Evolutionary conservation across 1,140 invertebrate genomes (phyloP), one percentile per base, ranked within the genome.

Genomic region (Apis cerana): DNA sequence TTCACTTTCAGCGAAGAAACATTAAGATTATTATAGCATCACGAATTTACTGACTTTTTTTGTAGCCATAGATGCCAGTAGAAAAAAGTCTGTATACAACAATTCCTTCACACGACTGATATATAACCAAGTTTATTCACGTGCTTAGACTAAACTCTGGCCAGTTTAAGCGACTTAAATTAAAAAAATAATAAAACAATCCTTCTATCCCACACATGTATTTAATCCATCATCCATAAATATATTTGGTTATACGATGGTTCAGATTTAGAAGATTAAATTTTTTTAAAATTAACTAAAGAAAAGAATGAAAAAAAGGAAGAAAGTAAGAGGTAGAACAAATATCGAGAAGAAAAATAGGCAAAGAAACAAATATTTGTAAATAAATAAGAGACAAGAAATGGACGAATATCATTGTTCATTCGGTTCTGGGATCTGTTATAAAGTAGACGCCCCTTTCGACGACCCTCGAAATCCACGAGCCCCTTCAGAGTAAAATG

Each of bases 41-140:
- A 58, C 59, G 58, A 83, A 85, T 83, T 75, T 33, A 85, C 75
- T 74, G 61, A 33, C 54, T 23, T 43, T 65, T 74, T 83, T 83
- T 74, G 68, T 78, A 85, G 61, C 75, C 27, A 78, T 81, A 83
- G 74, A 78, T 85, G 83, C n/a, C 19, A 43, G 52, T 23, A 23
- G 23, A 64, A 59, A 27, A 23, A 15, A 17, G 33, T 21, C 5
- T 43, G 33, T 10, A 61, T 65, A 64, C 17, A 76, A 69, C 50
- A 59, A 27, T 69, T 13, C 48, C 21, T 43, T 33, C 19, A 48
- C 65, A 7, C 4, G 33, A 13, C 33, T 19, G 19, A 21, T 48
- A 68, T n/a, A 68, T 48, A 68, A 48, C 65, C 12, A 21, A 21
- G 77, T 80, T 80, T 80, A 62, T 72, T 72, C 68, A 80, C 68